phyloP scores from a whole-genome alignment of 2,797 vertebrate species.

The Neosilurus mollespiculum region DNA sequence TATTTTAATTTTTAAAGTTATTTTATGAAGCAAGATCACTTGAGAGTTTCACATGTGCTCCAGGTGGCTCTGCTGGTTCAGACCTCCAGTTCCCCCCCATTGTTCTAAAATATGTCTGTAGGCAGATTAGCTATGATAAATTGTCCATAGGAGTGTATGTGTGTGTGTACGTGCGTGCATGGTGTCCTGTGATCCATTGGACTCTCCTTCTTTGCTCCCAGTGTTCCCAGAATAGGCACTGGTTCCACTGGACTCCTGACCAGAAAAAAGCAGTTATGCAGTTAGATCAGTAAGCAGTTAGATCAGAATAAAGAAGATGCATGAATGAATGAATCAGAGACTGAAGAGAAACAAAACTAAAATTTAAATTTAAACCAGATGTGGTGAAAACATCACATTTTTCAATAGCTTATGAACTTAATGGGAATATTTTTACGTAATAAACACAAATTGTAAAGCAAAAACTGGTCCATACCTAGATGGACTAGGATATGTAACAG shows the following conservation, averaged over 20 bases:
- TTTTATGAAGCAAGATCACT: background rate
- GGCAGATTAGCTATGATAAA: background rate
- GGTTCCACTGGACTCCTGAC: background rate
- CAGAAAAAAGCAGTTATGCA: background rate
- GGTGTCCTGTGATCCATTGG: background rate
- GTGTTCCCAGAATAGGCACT: background rate
- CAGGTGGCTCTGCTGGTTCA: background rate
- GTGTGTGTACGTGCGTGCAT: background rate
- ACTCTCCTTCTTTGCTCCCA: background rate
- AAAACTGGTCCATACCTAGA: background rate
- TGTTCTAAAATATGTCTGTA: background rate
- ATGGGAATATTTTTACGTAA: no score
- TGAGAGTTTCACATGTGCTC: background rate
- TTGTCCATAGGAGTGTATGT: background rate
- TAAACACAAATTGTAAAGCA: background rate
- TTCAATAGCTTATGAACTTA: background rate
- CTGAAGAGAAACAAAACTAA: background rate
- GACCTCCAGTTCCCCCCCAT: background rate
- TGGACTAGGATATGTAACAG: background rate
- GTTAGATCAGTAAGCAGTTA: no score
- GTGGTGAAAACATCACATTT: background rate
- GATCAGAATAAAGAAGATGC: background rate
- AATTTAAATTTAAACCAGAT: background rate
- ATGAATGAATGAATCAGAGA: background rate
- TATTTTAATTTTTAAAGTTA: no score